Percentiles rank a stretch among this genome's conserved stretches.
phyloP scores from a whole-genome alignment of 2,113 vertebrate genomes.

The Nyctibius bracteatus region DNA sequence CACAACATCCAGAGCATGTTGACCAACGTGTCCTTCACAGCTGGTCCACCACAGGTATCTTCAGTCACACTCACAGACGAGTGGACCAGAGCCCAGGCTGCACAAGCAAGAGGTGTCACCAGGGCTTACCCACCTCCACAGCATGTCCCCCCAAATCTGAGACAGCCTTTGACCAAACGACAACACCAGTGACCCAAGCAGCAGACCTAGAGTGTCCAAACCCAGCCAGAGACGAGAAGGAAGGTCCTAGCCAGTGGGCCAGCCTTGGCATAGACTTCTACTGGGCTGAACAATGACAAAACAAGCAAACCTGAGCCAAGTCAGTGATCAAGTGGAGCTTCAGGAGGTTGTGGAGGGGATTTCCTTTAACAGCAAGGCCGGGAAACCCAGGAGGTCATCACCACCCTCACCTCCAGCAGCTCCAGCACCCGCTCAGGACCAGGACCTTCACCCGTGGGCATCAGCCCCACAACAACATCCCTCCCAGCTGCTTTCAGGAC shows the following conservation, averaged over 20 bases:
- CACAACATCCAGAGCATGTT: background rate
- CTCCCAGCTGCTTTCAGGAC: background rate
- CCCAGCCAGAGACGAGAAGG: background rate
- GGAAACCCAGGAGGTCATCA: background rate
- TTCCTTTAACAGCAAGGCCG: background rate
- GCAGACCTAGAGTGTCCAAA: background rate
- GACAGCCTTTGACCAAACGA: background rate
- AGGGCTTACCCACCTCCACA: background rate
- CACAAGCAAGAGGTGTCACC: background rate
- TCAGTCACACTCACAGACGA: background rate
- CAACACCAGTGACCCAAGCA: background rate
- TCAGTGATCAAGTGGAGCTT: background rate
- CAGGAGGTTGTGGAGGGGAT: background rate
- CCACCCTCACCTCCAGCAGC: background rate
- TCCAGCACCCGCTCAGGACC: background rate
- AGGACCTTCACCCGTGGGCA: background rate
- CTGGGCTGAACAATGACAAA: accelerated
- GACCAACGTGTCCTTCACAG: background rate
- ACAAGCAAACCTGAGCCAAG: background rate
- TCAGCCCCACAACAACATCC: background rate
- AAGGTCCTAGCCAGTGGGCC: background rate
- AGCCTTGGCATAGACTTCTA: background rate
- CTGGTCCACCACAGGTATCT: background rate
- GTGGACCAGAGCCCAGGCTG: background rate
- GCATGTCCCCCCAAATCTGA: background rate